phyloP scores from a whole-genome alignment of 2,888 invertebrate genomes.

The Nezara viridula region DNA sequence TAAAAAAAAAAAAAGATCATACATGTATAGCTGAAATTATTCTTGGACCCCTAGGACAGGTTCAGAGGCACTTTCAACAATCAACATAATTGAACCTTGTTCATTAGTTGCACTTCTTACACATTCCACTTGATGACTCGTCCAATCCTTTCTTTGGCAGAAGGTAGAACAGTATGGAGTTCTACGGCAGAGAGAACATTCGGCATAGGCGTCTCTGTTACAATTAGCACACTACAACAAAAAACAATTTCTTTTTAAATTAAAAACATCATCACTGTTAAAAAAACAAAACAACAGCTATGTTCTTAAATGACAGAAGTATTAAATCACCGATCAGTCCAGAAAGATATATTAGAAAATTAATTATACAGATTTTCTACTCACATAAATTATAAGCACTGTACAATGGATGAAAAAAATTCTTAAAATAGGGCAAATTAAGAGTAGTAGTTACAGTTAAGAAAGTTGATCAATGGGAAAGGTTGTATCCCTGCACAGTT shows the following conservation, averaged over 20 bases:
- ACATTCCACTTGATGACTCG: slow-evolving; percentile 87
- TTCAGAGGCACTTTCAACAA: slow-evolving; percentile 78
- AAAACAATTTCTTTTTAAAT: neutral
- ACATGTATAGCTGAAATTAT: slow-evolving; percentile 55
- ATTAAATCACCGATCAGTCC: too few species aligned
- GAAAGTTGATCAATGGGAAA: too few species aligned
- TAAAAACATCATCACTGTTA: neutral
- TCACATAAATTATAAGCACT: too few species aligned
- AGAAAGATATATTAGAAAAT: too few species aligned
- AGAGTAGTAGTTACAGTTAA: too few species aligned
- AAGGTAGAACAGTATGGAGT: slow-evolving; percentile 92
- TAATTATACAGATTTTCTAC: too few species aligned
- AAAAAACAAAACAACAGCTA: neutral
- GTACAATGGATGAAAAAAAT: too few species aligned
- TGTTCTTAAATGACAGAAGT: neutral
- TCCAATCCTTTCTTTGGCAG: slow-evolving; percentile 93
- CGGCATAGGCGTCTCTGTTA: slow-evolving; percentile 87
- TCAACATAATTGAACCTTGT: slow-evolving; percentile 81
- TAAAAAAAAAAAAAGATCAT: neutral
- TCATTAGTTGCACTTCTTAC: slow-evolving; percentile 76
- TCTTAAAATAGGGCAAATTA: too few species aligned
- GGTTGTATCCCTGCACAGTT: too few species aligned
- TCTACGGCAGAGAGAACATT: slow-evolving; percentile 87
- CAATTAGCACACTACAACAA: slow-evolving; percentile 86
- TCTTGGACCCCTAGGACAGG: slow-evolving; percentile 65